Percentiles rank a stretch among this genome's conserved stretches.
These are phyloP conservation scores for Pseudomyrmex pallidus DNA, from an alignment of 1,140 invertebrate genomes.

Conservation along the genomic window DNA sequence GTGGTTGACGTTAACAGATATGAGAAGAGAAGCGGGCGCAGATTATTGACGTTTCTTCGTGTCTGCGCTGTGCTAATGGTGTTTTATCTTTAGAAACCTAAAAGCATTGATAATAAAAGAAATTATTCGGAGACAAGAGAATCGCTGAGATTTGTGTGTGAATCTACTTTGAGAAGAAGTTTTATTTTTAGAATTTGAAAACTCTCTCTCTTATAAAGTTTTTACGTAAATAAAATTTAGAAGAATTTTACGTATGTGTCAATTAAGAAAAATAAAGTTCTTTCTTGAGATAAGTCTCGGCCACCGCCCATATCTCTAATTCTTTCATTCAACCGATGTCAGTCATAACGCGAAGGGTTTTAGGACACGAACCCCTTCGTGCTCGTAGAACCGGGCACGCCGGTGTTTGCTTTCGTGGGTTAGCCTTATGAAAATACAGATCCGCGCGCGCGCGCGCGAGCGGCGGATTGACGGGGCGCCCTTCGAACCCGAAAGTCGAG, in stretches of 20 bases:
- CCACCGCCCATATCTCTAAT: background rate
- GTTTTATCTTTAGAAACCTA: background rate
- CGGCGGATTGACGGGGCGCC: constrained; percentile 64
- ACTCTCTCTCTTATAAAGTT: background rate
- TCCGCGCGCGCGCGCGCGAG: constrained; percentile 38
- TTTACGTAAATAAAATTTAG: background rate
- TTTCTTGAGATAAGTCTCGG: background rate
- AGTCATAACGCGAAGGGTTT: constrained; percentile 13
- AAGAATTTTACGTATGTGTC: background rate
- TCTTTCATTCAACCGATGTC: constrained; percentile 34
- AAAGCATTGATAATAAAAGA: background rate
- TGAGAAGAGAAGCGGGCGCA: background rate
- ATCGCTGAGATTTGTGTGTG: no score
- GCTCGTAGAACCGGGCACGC: constrained; percentile 45
- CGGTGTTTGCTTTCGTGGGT: constrained; percentile 68
- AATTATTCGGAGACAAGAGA: background rate
- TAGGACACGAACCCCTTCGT: constrained; percentile 41
- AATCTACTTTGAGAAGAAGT: no score
- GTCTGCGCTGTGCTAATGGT: background rate
- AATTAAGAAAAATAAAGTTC: constrained; percentile 11
- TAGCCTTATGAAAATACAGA: constrained; percentile 73
- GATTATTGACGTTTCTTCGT: constrained; percentile 7
- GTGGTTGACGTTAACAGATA: constrained; percentile 14
- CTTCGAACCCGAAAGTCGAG: constrained; percentile 63
- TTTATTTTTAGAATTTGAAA: background rate